These are phyloP conservation scores for Phrynocephalus guinanensis DNA, from an alignment of 2,797 vertebrate species.

Conservation along the genomic window DNA sequence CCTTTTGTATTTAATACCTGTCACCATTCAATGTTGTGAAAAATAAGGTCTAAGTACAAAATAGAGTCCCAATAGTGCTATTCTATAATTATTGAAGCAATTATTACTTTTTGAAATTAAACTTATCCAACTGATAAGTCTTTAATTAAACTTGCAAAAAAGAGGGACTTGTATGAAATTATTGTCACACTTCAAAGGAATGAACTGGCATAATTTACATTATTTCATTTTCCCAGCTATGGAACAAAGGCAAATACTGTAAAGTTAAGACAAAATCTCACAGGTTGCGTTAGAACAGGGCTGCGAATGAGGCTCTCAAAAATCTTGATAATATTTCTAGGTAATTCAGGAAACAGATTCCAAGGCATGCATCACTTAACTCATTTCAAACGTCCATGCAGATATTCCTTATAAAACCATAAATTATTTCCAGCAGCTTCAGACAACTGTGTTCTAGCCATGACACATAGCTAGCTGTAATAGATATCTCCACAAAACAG, in stretches of 20 bases:
- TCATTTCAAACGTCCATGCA: neutral
- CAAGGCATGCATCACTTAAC: neutral
- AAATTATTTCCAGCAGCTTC: neutral
- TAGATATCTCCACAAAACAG: neutral
- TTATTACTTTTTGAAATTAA: conserved; percentile 3
- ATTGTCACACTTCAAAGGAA: neutral
- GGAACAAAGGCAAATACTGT: neutral
- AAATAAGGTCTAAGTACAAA: neutral
- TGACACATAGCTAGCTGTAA: neutral
- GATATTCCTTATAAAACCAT: neutral
- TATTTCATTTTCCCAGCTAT: neutral
- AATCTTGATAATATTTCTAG: neutral
- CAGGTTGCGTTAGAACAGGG: neutral
- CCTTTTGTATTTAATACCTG: neutral
- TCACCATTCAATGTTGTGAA: neutral
- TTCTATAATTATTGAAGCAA: neutral
- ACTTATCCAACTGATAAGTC: neutral
- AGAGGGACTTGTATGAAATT: neutral
- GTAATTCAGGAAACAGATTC: neutral
- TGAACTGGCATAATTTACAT: neutral
- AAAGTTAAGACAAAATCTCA: neutral
- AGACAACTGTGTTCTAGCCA: neutral
- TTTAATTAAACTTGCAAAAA: neutral
- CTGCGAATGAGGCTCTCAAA: neutral
- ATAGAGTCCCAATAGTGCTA: neutral